Evolutionary conservation across 2,113 vertebrate species (phyloP).

Genomic region (Parus major): DNA sequence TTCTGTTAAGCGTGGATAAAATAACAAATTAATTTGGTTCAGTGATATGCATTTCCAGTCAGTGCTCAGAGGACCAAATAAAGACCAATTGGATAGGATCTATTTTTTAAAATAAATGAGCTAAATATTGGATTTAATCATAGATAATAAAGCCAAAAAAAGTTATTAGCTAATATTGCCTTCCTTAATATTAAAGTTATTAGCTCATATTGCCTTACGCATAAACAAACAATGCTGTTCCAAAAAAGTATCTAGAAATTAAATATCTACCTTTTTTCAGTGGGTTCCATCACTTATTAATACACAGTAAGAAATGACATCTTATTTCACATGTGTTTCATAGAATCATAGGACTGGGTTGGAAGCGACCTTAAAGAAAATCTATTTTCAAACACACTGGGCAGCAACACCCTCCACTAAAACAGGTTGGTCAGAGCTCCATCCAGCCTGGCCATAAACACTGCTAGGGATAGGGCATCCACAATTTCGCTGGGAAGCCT

Average conservation of each 20-base stretch:
- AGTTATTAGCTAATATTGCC: background rate
- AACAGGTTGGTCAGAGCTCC: background rate
- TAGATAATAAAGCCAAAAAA: background rate
- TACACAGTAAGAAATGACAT: background rate
- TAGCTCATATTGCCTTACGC: background rate
- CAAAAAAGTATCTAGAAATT: background rate
- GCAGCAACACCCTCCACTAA: background rate
- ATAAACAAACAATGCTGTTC: background rate
- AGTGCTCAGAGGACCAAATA: background rate
- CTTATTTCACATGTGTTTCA: background rate
- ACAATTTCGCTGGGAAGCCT: background rate
- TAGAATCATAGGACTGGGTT: background rate
- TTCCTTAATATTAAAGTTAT: background rate
- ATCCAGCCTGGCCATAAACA: background rate
- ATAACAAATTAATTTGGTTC: background rate
- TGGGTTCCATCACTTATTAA: background rate
- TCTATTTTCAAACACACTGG: background rate
- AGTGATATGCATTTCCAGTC: background rate
- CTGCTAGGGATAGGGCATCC: background rate
- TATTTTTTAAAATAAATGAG: background rate
- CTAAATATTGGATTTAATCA: background rate
- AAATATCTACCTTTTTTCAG: background rate
- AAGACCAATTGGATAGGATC: background rate
- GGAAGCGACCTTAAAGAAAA: background rate
- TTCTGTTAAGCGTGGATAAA: background rate